Percentiles rank a stretch among this genome's conserved stretches.
Conservation (phyloP, 1,140 invertebrate genomes). For the Drosophila teissieri region DNA sequence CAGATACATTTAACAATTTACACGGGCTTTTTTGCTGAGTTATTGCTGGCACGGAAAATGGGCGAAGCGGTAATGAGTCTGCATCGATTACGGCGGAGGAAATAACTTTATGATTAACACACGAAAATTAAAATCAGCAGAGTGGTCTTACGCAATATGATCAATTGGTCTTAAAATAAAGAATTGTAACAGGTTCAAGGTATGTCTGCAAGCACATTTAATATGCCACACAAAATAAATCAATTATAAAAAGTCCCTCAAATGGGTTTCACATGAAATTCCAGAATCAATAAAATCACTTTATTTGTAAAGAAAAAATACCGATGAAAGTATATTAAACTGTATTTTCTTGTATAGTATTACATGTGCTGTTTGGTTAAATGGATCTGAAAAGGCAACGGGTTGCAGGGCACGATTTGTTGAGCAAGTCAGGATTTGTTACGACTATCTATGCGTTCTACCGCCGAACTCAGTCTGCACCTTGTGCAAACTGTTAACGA, state of each 20-base stretch:
- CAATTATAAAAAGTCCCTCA: too few relatives aligned
- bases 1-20: slow-evolving; percentile 28
- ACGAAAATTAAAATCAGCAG: neutral
- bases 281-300: too few relatives aligned
- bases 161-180: too few relatives aligned
- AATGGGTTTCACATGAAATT: too few relatives aligned
- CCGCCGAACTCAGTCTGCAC: slow-evolving; percentile 19
- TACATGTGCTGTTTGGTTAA: neutral
- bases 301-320: too few relatives aligned
- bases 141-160: neutral
- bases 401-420: slow-evolving; percentile 21
- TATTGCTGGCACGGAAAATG: slow-evolving; percentile 22
- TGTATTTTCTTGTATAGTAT: neutral
- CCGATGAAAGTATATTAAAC: neutral
- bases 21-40: slow-evolving; percentile 20
- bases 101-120: slow-evolving; percentile 5
- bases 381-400: slow-evolving; percentile 9
- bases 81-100: neutral
- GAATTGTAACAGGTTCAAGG: too few relatives aligned
- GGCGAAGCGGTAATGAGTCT: slow-evolving; percentile 19
- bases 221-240: too few relatives aligned
- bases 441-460: slow-evolving; percentile 19
- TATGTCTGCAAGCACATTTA: too few relatives aligned
- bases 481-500: slow-evolving; percentile 63
- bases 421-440: slow-evolving; percentile 38